Base-by-base conservation (phyloP, 2,888 invertebrate species). In the Linnaemya tessellans region DNA sequence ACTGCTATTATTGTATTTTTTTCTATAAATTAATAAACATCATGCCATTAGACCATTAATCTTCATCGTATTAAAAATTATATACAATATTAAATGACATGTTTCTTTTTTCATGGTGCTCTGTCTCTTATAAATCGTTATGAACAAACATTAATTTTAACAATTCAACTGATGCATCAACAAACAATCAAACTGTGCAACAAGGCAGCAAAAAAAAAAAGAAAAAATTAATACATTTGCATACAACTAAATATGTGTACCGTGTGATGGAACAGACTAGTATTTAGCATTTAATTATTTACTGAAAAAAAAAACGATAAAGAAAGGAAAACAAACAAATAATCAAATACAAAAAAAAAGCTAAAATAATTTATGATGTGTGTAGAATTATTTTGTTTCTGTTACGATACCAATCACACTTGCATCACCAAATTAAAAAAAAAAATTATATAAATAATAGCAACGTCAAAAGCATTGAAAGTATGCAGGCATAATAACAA, bases 101-200 rank as follows among this genome's bases (percentile, higher is more conserved):
- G 43, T 43, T 71, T 54, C n/a, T 4, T 35, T 13, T 60, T 10
- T 41, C 38, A 41, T 62, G 46, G 43, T 60, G 54, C n/a, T 74
- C 30, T 22, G 30, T 67, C 35, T 49, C 65, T 51, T 30, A 74
- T 73, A 73, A 81, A 70, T 68, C 65, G 58, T 82, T 71, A 68
- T 64, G 74, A 85, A 85, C 82, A 85, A 81, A 79, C 81, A 85
- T 79, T 79, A 64, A 64, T 78, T 74, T 84, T 74, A 74, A 64
- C 78, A 81, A 84, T 73, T 73, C 78, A 78, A 65, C 65, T 77
- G 80, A 71, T 77, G 79, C 74, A 64, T 54, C 78, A 79, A 71
- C 75, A 13, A 70, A 79, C 70, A 51, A 70, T 70, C 60, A 51
- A 62, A 41, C 60, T 78, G 68, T 70, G 60, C n/a, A 60, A 49